These are phyloP conservation scores for Syngnathus acus DNA, from an alignment of 2,797 vertebrate genomes.

Conservation along the genomic window DNA sequence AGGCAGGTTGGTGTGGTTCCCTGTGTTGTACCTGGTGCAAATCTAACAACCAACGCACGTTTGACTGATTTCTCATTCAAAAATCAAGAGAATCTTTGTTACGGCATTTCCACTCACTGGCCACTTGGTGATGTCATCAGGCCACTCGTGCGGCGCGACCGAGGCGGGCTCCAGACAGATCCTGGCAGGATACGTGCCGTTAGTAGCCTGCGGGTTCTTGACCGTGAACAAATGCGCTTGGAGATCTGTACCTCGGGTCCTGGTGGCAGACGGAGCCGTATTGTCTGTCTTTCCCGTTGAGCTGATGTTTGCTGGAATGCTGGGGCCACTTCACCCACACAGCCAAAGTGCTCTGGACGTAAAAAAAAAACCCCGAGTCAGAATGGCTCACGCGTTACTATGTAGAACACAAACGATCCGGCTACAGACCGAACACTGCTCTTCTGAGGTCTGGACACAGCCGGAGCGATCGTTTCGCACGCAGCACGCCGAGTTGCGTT, in stretches of 20 bases:
- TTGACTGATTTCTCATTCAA: not conserved
- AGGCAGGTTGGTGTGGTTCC: conserved; percentile 92
- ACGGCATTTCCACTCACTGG: conserved; percentile 74
- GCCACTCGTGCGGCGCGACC: conserved; percentile 90
- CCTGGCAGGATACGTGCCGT: conserved; percentile 54
- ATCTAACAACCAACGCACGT: conserved; percentile 55
- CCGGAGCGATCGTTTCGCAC: conserved; percentile 94
- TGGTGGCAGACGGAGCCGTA: conserved; percentile 94
- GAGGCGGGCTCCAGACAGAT: conserved; percentile 95
- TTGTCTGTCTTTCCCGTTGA: conserved; percentile 73
- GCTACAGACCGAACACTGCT: conserved; percentile 84
- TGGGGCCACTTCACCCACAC: conserved; percentile 95
- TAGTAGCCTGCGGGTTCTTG: not conserved
- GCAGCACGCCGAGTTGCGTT: conserved; percentile 90
- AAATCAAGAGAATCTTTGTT: not conserved
- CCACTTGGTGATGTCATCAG: conserved; percentile 98
- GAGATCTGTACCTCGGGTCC: conserved; percentile 80
- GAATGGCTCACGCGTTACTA: conserved; percentile 2
- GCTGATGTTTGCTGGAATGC: conserved; percentile 78
- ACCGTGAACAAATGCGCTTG: not conserved
- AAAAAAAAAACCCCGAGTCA: conserved; percentile 4
- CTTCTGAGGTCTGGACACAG: conserved; percentile 90
- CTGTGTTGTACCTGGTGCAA: conserved; percentile 86
- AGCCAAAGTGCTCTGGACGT: conserved; percentile 82
- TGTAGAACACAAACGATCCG: not conserved